Evolutionary conservation across 37 sponge, comb jelly and placozoan genomes (phyloP), one percentile per base, ranked within the genome.

Genomic region (Dysidea cf. avara): DNA sequence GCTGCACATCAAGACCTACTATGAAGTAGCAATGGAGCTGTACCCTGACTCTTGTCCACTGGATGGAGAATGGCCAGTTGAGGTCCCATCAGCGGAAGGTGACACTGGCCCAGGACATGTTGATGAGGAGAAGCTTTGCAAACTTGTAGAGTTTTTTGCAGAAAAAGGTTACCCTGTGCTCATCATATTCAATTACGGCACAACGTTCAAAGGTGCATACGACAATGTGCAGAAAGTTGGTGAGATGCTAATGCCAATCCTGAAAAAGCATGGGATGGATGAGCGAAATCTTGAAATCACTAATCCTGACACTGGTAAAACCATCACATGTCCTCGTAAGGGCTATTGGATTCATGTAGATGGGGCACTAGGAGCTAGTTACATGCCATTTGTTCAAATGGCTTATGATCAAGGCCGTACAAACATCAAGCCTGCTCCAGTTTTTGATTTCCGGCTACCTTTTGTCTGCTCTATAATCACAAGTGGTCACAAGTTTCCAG

Each of bases 271-370:
- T 51, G 56, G 30, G 5, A 76, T 76, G 76, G 7, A 51, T 7
- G 39, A 64, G 30, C 64, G 76, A 28, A 38, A 64, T 22, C 50
- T 64, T 39, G 56, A 5, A 5, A 31, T 60, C 32, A 18, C 35
- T 6, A 36, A 17, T 2, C 17, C 35, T 2, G n/a, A 63, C 38
- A 36, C 35, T 2, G 56, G 31, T 53, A 53, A 31, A 16, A 21
- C 34, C 0, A 53, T 35, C 22, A 14, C 51, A 24, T 34, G 35
- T 31, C 61, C 34, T 61, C 66, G 66, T 21, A 18, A 47, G n/a
- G 55, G 66, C 4, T 64, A 29, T 12, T 76, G 76, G 76, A 65
- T 76, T 50, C 76, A 76, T 53, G 76, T 76, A 5, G 76, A 76
- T 22, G 76, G 76, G 7, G 76, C 76, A 2, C 66, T 76, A 14